phyloP scores from a whole-genome alignment of 2,113 vertebrate genomes.

The Ptilorrhoa leucosticta region DNA sequence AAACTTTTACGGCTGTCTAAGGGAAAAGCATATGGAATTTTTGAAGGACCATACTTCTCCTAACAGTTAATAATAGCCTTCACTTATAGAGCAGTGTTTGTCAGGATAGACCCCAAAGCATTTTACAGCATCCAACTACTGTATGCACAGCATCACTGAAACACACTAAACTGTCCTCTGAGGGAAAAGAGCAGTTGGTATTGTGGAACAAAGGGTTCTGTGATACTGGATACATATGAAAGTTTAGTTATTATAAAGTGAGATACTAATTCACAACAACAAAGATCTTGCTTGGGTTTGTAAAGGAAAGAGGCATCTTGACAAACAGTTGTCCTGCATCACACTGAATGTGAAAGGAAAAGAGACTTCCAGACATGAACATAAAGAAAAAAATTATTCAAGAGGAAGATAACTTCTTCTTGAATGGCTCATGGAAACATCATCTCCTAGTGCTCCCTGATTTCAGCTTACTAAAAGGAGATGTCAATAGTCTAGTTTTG shows the following conservation, averaged over 20 bases:
- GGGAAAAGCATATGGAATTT: not conserved
- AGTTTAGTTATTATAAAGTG: not conserved
- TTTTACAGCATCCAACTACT: not conserved
- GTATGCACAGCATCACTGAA: not conserved
- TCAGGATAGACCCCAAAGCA: not conserved
- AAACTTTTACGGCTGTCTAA: not conserved
- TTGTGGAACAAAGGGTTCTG: not conserved
- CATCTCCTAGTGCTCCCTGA: not conserved
- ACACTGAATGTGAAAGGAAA: not conserved
- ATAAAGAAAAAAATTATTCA: not conserved
- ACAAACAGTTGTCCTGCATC: not conserved
- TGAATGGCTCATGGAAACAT: not conserved
- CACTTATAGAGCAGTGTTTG: not conserved
- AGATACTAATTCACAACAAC: not conserved
- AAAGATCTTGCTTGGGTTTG: not conserved
- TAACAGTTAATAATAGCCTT: not conserved
- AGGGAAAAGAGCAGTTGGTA: not conserved
- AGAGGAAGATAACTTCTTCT: not conserved
- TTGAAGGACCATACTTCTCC: not conserved
- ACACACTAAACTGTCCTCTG: not conserved
- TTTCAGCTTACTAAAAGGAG: not conserved
- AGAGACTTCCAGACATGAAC: not conserved
- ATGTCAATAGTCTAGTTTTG: not conserved
- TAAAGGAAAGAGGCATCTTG: not conserved
- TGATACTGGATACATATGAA: not conserved